Base-by-base conservation (phyloP, 2,113 vertebrate genomes). In the Procavia capensis region DNA sequence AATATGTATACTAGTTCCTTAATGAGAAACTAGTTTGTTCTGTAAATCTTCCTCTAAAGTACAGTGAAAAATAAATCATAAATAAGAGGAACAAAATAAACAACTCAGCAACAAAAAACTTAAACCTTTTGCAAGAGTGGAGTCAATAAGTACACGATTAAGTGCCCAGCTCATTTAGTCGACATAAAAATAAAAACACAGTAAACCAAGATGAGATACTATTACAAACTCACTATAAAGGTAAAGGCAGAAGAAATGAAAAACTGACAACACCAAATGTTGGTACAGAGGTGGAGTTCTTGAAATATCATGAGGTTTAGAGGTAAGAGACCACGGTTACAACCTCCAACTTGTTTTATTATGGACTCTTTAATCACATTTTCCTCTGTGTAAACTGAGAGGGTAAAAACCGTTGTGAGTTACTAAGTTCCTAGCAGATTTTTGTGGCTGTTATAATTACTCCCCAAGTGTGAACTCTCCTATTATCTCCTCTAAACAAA, bases 381-480 rank as follows among this genome's bases (percentile, higher is more conserved):
- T 24, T 39, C 70, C 36, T 22, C 20, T 24, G 22, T 39, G 36
- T 72, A 39, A 39, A 39, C 36, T 36, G 19, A 72, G 70, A 72
- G 20, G 19, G 20, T n/a, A 36, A 72, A 72, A 72, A 72, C 9
- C 20, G 59, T 64, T 90, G 31, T 47, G 50, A 89, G 43, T 34
- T 14, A 39, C 29, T 20, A 86, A 34, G 14, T 89, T 78, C 36
- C 68, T 88, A 72, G 31, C 22, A 70, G 27, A n/a, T 83, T 0
- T 68, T 45, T 64, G 25, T 47, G 17, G 7, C 50, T 86, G 70
- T 85, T 92, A 86, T 2, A 8, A 45, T 50, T 29, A 43, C 50
- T 64, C 43, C 91, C n/a, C 39, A 74, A 83, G 39, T 59, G 5
- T 61, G 36, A 97, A 94, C 2, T 68, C 68, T 83, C 85, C 79